Percentiles rank a stretch among this genome's conserved stretches.
These are phyloP conservation scores for Tragelaphus strepsiceros DNA, from an alignment of 2,113 vertebrate species.

Conservation along the genomic window DNA sequence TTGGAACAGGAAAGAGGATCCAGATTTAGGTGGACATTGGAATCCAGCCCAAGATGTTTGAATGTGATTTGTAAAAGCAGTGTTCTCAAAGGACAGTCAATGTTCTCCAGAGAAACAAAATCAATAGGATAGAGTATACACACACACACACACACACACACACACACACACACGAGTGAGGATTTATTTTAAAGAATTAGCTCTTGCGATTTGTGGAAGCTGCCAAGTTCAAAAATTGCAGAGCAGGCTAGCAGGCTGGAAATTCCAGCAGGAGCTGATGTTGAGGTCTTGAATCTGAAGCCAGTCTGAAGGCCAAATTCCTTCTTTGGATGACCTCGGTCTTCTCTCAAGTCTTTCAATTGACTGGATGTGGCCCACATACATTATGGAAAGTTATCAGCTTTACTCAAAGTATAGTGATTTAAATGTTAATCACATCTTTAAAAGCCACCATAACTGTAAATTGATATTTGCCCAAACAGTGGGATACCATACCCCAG, in stretches of 20 bases:
- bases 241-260: not conserved
- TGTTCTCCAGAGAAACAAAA: not conserved
- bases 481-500: not conserved
- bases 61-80: not conserved
- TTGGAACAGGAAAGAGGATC: not conserved
- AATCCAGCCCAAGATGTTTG: not conserved
- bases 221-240: not conserved
- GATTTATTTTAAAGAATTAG: not conserved
- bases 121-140: not conserved
- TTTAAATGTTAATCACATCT: not conserved
- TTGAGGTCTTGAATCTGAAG: not conserved
- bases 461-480: not conserved
- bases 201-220: not conserved
- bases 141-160: not conserved
- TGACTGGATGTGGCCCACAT: not conserved
- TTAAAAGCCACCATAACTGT: not conserved
- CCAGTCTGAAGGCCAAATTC: not conserved
- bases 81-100: not conserved
- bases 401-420: not conserved
- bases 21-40: not conserved
- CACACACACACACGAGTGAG: not conserved
- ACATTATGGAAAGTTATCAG: not conserved
- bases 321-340: not conserved
- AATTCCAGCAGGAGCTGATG: not conserved
- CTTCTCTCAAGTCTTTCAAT: not conserved